Evolutionary conservation across 64 coral and sea anemone genomes (phyloP).

Genomic region (Porites lutea): DNA sequence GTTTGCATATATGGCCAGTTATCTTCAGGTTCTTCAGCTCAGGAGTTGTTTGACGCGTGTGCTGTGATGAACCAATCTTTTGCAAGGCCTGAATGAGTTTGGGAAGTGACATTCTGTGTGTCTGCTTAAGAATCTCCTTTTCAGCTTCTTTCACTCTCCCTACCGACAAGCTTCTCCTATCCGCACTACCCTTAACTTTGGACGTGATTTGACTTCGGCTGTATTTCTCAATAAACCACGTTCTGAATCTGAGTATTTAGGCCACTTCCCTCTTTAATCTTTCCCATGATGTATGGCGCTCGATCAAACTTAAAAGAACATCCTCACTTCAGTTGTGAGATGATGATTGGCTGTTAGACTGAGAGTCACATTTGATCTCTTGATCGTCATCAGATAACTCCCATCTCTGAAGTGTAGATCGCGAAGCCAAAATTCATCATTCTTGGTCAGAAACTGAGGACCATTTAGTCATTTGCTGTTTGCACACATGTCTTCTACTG

Average conservation of each 20-base stretch:
- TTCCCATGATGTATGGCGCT: constrained; percentile 48
- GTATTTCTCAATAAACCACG: background rate
- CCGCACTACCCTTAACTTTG: too few relatives aligned
- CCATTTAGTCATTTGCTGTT: constrained; percentile 41
- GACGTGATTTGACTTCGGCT: too few relatives aligned
- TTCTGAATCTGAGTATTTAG: constrained; percentile 26
- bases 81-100: background rate
- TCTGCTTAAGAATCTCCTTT: background rate
- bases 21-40: background rate
- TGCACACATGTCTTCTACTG: background rate
- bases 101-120: background rate
- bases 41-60: background rate
- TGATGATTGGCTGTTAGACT: background rate
- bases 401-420: background rate
- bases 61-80: background rate
- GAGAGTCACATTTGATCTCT: constrained; percentile 3
- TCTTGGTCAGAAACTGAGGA: constrained; percentile 20
- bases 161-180: background rate
- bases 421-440: constrained; percentile 6
- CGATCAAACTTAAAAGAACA: too few relatives aligned
- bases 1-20: background rate
- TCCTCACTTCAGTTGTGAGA: background rate
- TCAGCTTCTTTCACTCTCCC: background rate
- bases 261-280: constrained; percentile 19
- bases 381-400: constrained; percentile 21